phyloP scores from a whole-genome alignment of 2,797 vertebrate species.

The Oceanodroma leucorhoa region DNA sequence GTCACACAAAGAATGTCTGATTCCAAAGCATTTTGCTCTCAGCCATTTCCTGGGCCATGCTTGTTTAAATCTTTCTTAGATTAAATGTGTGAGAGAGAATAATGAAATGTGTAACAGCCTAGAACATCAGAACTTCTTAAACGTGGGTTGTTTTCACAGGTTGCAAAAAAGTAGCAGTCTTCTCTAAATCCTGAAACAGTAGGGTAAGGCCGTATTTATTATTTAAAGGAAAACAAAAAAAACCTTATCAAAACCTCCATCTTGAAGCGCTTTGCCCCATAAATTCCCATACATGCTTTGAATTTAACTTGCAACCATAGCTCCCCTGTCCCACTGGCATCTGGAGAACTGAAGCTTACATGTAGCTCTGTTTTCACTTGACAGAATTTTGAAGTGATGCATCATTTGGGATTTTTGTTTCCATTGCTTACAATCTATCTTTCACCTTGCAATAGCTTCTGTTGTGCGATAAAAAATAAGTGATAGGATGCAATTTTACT shows the following conservation, averaged over 20 bases:
- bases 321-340: neutral
- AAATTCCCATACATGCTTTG: neutral
- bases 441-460: neutral
- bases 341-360: neutral
- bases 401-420: neutral
- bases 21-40: neutral
- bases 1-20: neutral
- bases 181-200: neutral
- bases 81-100: neutral
- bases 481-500: neutral
- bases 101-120: neutral
- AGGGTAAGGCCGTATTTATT: neutral
- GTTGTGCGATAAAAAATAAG: neutral
- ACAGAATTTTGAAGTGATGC: neutral
- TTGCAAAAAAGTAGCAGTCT: neutral
- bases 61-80: neutral
- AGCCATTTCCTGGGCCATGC: neutral
- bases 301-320: neutral
- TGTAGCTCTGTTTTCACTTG: neutral
- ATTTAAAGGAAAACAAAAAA: neutral
- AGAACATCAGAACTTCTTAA: neutral
- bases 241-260: fast-evolving
- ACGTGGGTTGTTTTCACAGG: neutral
- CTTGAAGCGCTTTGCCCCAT: neutral
- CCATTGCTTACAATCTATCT: neutral